Evolutionary conservation across 2,888 invertebrate species (phyloP).

Genomic region (Parnassius mnemosyne): DNA sequence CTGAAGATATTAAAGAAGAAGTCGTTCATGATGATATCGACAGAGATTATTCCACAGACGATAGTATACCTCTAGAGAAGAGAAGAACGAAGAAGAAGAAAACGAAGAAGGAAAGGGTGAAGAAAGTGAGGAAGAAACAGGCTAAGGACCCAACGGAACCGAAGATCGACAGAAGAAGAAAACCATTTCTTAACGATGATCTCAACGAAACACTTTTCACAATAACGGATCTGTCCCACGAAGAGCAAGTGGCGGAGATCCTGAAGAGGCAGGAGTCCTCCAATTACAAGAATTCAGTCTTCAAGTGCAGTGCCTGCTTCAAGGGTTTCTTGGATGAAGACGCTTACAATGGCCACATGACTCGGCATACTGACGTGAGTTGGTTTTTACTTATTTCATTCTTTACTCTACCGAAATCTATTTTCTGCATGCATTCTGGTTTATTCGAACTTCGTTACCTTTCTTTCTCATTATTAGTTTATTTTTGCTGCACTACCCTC

Average conservation of each 20-base stretch:
- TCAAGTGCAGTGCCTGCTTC: conserved; percentile 62
- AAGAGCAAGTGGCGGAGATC: conserved; percentile 67
- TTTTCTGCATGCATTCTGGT: too few relatives aligned
- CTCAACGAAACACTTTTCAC: conserved; percentile 63
- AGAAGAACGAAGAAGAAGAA: conserved; percentile 40
- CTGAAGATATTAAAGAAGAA: conserved; percentile 26
- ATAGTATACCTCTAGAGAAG: conserved; percentile 49
- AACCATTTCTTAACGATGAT: conserved; percentile 64
- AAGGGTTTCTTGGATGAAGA: conserved; percentile 67
- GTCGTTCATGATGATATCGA: neutral
- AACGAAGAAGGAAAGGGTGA: conserved; percentile 31
- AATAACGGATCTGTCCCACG: conserved; percentile 54
- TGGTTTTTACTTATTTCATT: too few relatives aligned
- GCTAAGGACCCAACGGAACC: conserved; percentile 38
- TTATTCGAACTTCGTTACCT: too few relatives aligned
- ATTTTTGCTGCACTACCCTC: too few relatives aligned
- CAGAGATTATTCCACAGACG: conserved; percentile 47
- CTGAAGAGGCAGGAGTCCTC: conserved; percentile 58
- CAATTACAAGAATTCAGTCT: conserved; percentile 63
- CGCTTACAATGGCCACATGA: conserved; percentile 60
- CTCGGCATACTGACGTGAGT: conserved; percentile 62
- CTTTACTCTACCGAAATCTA: too few relatives aligned
- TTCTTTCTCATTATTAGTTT: too few relatives aligned
- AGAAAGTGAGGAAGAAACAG: conserved; percentile 31
- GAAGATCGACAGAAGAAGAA: conserved; percentile 59